Evolutionary conservation across 2,888 invertebrate genomes (phyloP), one percentile per base, ranked within the genome.

Genomic region (Scelioninae gen. 2): DNA sequence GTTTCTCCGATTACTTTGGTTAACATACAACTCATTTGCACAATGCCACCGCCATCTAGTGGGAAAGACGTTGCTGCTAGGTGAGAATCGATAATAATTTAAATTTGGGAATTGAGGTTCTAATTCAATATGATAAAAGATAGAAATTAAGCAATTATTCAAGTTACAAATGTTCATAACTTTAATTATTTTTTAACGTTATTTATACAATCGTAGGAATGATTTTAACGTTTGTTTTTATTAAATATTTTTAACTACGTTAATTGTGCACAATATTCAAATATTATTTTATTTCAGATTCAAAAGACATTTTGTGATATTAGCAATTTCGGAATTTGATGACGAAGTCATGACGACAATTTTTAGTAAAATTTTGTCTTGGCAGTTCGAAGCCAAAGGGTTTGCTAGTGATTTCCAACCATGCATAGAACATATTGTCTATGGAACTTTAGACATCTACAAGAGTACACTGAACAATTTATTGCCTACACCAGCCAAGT

Each of bases 321-420:
- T 96, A 28, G 92, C 93, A 68, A 95, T 97, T 71, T 95, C 96
- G 80, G 94, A 96, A 85, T 97, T 97, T 83, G 92, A 93, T 73
- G 96, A 97, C 78, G 90, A 91, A 0, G 94, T 94, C 1, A 90
- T 97, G 87, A 89, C 89, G 19, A 91, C 93, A 1, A 97, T 97
- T 67, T 97, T 96, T 82, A 91, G 93, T 46, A 92, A 92, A 83
- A 96, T 98, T 76, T 91, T 97, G 87, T 87, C 93, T 28, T 97
- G 97, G 97, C 97, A 98, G 88, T 90, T 97, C 80, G 93, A 94
- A 79, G 92, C 93, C 11, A 92, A 92, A 92, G 96, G 95, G 11
- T 98, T 97, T 87, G 92, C 94, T 0, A 93, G 93, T 82, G 94
- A 94, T 52, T 97, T 97, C 84, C 93, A 94, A 85, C 92, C 93